Percentiles rank a stretch among this genome's conserved stretches.
phyloP scores from a whole-genome alignment of 2,797 vertebrate genomes.

The Chlorospingus flavigularis region DNA sequence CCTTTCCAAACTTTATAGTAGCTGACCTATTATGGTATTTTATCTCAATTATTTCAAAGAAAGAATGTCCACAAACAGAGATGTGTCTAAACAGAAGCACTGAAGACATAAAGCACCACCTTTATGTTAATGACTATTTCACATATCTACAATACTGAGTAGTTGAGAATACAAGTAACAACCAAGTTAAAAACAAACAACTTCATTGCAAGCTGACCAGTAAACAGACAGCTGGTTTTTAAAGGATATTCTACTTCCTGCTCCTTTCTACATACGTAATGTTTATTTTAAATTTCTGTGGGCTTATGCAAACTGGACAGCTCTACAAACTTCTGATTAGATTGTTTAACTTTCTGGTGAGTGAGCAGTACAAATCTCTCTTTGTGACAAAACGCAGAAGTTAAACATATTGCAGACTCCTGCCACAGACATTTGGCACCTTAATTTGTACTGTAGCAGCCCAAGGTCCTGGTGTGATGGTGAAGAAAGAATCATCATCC shows the following conservation, averaged over 20 bases:
- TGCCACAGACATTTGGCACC: not conserved
- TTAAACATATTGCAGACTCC: not conserved
- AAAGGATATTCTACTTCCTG: slow-evolving; percentile 15
- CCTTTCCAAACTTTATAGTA: not conserved
- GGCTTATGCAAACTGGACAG: slow-evolving; percentile 13
- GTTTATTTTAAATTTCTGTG: slow-evolving; percentile 20
- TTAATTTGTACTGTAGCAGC: not conserved
- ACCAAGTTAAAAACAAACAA: not conserved
- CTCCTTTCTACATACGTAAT: not conserved
- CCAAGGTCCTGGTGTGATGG: not conserved
- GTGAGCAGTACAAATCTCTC: not conserved
- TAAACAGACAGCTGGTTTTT: not conserved
- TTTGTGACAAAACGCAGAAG: slow-evolving; percentile 11
- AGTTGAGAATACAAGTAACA: not conserved
- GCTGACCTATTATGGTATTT: not conserved
- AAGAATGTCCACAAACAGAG: not conserved
- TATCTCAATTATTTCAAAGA: not conserved
- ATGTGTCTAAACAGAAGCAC: not conserved
- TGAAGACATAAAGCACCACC: not conserved
- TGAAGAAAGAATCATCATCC: not conserved
- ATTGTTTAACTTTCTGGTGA: slow-evolving; percentile 27
- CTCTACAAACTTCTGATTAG: slow-evolving; percentile 32
- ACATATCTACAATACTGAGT: not conserved
- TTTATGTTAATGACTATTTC: not conserved
- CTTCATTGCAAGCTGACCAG: not conserved